These are phyloP conservation scores for Neomorphus geoffroyi DNA, from an alignment of 2,797 vertebrate species.

Conservation along the genomic window DNA sequence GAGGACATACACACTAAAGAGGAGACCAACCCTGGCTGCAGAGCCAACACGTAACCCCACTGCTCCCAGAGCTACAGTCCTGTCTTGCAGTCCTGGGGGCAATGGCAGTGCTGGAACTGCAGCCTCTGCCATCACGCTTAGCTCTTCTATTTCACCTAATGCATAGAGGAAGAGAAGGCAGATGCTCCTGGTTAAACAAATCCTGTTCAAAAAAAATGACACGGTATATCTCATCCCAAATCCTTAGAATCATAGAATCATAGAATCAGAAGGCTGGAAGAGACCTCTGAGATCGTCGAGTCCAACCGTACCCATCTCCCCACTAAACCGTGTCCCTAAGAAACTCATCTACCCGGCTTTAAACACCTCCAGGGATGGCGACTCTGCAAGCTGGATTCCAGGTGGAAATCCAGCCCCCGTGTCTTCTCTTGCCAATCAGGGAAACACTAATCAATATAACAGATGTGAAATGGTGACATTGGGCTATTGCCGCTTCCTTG, in stretches of 20 bases:
- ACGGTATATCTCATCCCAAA: background rate
- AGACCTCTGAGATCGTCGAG: too few relatives aligned
- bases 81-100: too few relatives aligned
- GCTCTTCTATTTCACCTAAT: background rate
- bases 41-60: background rate
- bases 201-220: background rate
- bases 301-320: too few relatives aligned
- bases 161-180: background rate
- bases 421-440: background rate
- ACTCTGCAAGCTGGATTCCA: background rate
- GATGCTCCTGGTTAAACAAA: background rate
- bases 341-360: too few relatives aligned
- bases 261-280: too few relatives aligned
- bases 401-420: background rate
- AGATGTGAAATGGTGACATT: fast-evolving
- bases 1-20: background rate
- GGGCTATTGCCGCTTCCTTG: background rate
- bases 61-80: background rate
- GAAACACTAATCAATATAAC: background rate
- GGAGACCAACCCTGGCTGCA: background rate
- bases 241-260: background rate
- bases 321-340: too few relatives aligned
- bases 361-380: too few relatives aligned
- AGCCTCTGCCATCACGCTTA: background rate
- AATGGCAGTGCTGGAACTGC: background rate